Evolutionary conservation across 2,797 vertebrate species (phyloP).

Genomic region (Melanogrammus aeglefinus): DNA sequence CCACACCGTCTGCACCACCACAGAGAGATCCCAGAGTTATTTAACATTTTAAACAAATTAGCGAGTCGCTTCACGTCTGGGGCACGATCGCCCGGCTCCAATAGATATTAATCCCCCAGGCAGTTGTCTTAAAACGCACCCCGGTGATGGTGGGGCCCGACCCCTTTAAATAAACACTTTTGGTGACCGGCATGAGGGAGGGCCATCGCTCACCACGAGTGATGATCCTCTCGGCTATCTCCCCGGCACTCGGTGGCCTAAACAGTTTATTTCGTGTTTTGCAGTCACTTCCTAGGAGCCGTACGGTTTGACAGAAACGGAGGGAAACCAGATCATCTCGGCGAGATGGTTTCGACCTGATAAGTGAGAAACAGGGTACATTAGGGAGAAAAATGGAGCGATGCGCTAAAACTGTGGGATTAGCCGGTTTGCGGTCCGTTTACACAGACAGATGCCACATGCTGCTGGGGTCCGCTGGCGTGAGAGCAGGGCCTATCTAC

Average conservation of each 20-base stretch:
- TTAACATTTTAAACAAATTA: slow-evolving; percentile 1
- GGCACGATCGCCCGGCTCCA: slow-evolving; percentile 18
- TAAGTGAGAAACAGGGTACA: slow-evolving; percentile 86
- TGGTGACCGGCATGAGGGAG: slow-evolving; percentile 68
- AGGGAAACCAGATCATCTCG: slow-evolving; percentile 93
- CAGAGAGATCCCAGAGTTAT: neutral
- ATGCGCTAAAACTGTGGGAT: slow-evolving; percentile 67
- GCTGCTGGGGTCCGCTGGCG: slow-evolving; percentile 31
- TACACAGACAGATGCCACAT: slow-evolving; percentile 60
- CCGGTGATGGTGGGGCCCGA: slow-evolving; percentile 56
- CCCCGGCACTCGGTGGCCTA: slow-evolving; percentile 80
- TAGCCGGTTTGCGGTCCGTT: slow-evolving; percentile 54
- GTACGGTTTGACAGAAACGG: slow-evolving; percentile 90
- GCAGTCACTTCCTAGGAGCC: slow-evolving; percentile 93
- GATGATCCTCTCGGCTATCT: slow-evolving; percentile 82
- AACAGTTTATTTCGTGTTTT: slow-evolving; percentile 99
- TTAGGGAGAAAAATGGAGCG: slow-evolving; percentile 69
- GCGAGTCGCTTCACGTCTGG: neutral
- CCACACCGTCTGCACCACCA: neutral
- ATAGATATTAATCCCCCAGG: slow-evolving; percentile 61
- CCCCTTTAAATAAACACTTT: slow-evolving; percentile 73
- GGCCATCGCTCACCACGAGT: slow-evolving; percentile 67
- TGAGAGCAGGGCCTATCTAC: slow-evolving; percentile 24
- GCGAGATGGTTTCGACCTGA: slow-evolving; percentile 92
- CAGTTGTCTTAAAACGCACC: slow-evolving; percentile 60